Conservation (phyloP, 2,113 vertebrate genomes). For the Nematolebias whitei region DNA sequence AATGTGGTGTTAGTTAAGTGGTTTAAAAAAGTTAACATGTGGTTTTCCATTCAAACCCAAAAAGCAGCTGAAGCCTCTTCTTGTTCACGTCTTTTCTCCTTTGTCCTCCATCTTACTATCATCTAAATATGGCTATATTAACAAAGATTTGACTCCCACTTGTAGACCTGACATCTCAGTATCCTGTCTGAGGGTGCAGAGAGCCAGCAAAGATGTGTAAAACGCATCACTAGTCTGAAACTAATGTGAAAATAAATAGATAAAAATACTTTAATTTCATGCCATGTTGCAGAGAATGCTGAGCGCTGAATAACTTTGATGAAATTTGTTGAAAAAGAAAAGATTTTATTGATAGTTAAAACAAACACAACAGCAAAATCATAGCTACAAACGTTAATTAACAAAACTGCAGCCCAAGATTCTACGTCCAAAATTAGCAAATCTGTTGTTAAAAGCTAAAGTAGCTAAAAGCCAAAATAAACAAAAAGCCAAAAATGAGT, state of each 20-base stretch:
- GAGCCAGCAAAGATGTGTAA: neutral
- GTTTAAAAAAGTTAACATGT: constrained; percentile 37
- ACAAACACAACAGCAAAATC: no score
- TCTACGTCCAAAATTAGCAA: no score
- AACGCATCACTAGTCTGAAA: neutral
- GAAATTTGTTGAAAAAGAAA: no score
- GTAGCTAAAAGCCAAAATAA: no score
- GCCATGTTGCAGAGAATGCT: no score
- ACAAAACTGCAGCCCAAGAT: no score
- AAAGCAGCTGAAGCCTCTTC: constrained; percentile 42
- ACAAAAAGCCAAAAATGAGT: no score
- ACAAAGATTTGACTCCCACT: constrained; percentile 39
- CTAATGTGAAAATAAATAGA: neutral
- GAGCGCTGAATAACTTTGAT: no score
- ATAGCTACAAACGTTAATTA: no score
- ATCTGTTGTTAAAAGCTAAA: no score
- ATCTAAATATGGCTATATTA: constrained; percentile 55
- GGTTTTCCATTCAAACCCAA: constrained; percentile 59
- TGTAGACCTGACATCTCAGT: constrained; percentile 33
- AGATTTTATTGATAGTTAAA: no score
- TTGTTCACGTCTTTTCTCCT: constrained; percentile 27
- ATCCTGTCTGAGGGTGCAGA: constrained; percentile 10
- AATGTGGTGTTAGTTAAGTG: constrained; percentile 50
- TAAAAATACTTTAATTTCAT: neutral
- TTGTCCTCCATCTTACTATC: constrained; percentile 5